Percentiles rank a stretch among this genome's conserved stretches.
These are phyloP conservation scores for Cochlearius cochlearius DNA, from an alignment of 2,113 vertebrate genomes.

Conservation along the genomic window DNA sequence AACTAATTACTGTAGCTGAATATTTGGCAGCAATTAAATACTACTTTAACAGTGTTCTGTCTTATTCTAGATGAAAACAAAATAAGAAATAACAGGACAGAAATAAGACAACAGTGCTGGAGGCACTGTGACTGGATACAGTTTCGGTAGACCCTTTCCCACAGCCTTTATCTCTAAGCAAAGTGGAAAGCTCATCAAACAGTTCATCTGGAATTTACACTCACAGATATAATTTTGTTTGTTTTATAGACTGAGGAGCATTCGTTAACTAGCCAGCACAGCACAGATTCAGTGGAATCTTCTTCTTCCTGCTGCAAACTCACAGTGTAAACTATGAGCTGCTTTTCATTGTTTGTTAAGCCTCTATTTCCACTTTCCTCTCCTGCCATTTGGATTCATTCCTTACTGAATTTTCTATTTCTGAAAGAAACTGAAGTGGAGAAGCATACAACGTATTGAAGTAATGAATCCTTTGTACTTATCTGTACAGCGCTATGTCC, in stretches of 20 bases:
- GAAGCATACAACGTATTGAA: not conserved
- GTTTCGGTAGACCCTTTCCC: constrained; percentile 1
- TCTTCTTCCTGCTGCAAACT: constrained; percentile 21
- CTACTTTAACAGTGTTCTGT: not conserved
- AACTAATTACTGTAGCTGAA: not conserved
- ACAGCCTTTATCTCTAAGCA: not conserved
- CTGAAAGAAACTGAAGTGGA: not conserved
- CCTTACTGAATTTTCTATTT: not conserved
- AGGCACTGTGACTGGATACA: not conserved
- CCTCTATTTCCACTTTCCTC: constrained; percentile 5
- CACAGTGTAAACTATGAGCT: constrained; percentile 13
- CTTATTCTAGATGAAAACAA: constrained; percentile 1
- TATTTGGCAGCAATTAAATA: constrained; percentile 13
- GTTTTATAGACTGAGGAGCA: constrained; percentile 20
- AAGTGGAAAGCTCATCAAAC: not conserved
- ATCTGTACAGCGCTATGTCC: not conserved
- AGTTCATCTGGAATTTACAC: constrained; percentile 18
- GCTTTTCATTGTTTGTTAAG: constrained; percentile 44
- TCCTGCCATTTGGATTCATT: not conserved
- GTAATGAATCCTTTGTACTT: not conserved
- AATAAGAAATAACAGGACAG: not conserved
- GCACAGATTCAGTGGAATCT: not conserved
- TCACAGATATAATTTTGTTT: constrained; percentile 9
- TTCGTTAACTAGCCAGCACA: not conserved
- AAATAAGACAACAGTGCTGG: not conserved